These are phyloP conservation scores for Dicycla oo DNA, from an alignment of 2,888 invertebrate species.

Conservation along the genomic window DNA sequence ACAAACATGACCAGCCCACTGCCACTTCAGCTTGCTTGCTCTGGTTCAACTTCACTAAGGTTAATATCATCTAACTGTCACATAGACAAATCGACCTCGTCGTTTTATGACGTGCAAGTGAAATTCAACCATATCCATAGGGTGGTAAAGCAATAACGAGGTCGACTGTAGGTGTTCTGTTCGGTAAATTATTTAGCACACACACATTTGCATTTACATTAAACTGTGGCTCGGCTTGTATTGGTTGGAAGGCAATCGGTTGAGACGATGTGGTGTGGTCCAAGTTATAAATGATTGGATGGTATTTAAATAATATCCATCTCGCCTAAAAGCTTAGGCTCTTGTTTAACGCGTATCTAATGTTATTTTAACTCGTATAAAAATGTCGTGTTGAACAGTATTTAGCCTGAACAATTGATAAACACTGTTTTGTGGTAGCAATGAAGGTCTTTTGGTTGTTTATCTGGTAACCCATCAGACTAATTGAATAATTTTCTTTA, in stretches of 20 bases:
- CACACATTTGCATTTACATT: slow-evolving; percentile 39
- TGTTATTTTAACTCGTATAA: not conserved
- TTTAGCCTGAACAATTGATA: not conserved
- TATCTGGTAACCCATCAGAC: not conserved
- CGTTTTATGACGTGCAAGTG: not conserved
- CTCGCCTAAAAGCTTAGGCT: no score
- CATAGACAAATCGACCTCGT: not conserved
- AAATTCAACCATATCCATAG: not conserved
- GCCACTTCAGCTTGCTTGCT: no score
- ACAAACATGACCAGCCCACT: no score
- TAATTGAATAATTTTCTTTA: not conserved
- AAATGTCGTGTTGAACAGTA: no score
- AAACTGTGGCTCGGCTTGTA: slow-evolving; percentile 33
- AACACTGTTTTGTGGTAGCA: not conserved
- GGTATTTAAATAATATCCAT: not conserved
- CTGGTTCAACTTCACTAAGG: no score
- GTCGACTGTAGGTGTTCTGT: not conserved
- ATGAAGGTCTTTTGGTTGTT: not conserved
- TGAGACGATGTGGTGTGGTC: slow-evolving; percentile 37
- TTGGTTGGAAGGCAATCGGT: slow-evolving; percentile 52
- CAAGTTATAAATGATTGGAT: not conserved
- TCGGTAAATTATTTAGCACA: slow-evolving; percentile 47
- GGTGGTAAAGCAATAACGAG: not conserved
- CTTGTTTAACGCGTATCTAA: no score
- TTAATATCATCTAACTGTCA: not conserved